Percentiles rank a stretch among this genome's conserved stretches.
Conservation (phyloP, 2,113 vertebrate genomes). For the Rattus rattus region DNA sequence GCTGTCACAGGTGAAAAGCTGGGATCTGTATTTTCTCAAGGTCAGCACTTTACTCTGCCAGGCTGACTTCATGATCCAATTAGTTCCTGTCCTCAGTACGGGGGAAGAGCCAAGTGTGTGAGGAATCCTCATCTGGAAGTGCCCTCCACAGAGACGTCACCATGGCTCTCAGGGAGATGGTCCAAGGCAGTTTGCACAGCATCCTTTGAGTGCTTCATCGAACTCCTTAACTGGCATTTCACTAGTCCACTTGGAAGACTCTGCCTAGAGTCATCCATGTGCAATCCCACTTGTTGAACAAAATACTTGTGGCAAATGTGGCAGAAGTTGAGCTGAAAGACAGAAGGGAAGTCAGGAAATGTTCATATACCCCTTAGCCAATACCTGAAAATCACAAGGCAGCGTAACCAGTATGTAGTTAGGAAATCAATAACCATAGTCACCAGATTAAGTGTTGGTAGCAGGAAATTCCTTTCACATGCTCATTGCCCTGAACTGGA, state of each 20-base stretch:
- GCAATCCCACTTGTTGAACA: neutral
- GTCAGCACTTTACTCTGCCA: neutral
- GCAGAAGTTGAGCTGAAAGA: neutral
- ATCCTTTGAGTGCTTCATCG: neutral
- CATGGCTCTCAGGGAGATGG: neutral
- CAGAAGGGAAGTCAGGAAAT: neutral
- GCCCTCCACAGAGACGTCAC: neutral
- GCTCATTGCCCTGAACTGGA: neutral
- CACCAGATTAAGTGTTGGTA: neutral
- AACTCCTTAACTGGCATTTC: neutral
- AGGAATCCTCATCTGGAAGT: constrained; percentile 7
- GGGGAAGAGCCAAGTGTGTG: neutral
- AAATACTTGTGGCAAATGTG: neutral
- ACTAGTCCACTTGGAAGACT: neutral
- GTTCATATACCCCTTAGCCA: neutral
- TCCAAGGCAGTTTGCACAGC: neutral
- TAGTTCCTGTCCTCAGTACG: neutral
- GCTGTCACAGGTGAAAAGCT: neutral
- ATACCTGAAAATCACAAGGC: neutral
- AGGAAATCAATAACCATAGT: neutral
- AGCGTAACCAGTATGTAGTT: neutral
- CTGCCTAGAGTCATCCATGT: neutral
- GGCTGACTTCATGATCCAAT: neutral
- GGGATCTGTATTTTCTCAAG: neutral
- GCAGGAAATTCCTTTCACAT: neutral